phyloP scores from a whole-genome alignment of 2,113 vertebrate genomes.

The Oxyura jamaicensis region DNA sequence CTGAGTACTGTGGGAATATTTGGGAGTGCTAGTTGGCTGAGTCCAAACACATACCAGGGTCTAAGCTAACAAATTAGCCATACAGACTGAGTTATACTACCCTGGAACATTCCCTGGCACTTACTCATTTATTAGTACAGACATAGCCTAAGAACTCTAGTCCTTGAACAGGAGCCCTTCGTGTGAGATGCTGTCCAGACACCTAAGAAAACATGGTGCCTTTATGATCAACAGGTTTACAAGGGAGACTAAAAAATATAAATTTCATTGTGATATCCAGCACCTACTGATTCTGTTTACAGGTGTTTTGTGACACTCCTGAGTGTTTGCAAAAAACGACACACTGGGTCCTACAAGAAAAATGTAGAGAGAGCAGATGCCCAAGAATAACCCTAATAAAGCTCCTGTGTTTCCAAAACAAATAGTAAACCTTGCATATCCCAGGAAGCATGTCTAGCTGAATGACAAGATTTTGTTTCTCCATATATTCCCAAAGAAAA shows the following conservation, averaged over 20 bases:
- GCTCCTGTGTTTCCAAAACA: slow-evolving; percentile 63
- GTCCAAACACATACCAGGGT: background rate
- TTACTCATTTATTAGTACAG: background rate
- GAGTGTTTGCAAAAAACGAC: background rate
- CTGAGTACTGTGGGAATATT: background rate
- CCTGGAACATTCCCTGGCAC: slow-evolving; percentile 17
- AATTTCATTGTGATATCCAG: background rate
- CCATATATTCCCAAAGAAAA: background rate
- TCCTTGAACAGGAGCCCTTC: background rate
- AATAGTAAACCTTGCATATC: slow-evolving; percentile 64
- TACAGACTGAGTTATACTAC: background rate
- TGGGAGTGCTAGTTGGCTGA: background rate
- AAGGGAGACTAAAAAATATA: background rate
- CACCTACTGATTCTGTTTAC: background rate
- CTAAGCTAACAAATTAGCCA: background rate
- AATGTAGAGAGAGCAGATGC: slow-evolving; percentile 12
- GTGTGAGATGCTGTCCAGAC: background rate
- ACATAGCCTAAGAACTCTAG: background rate
- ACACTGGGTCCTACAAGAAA: slow-evolving; percentile 5
- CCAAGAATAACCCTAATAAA: slow-evolving; percentile 49
- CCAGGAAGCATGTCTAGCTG: slow-evolving; percentile 44
- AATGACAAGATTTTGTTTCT: background rate
- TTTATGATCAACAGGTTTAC: background rate
- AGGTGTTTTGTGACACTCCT: slow-evolving; percentile 2
- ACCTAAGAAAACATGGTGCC: background rate